Evolutionary conservation across 2,113 vertebrate species (phyloP).

Genomic region (Numida meleagris): DNA sequence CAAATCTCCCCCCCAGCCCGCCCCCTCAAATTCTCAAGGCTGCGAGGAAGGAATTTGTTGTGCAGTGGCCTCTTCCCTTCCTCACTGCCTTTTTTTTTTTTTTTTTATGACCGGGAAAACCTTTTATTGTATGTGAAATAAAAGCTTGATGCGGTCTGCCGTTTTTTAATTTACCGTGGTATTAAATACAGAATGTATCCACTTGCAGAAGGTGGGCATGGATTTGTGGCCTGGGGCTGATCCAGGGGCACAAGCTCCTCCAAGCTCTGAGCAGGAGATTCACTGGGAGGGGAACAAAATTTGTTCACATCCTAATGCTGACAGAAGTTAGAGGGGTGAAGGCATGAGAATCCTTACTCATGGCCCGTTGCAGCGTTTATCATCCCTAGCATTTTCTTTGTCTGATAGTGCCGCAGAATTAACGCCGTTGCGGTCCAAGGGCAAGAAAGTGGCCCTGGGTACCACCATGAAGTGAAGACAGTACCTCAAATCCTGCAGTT

Average conservation of each 20-base stretch:
- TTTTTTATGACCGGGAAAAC: slow-evolving; percentile 64
- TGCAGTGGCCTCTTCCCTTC: slow-evolving; percentile 54
- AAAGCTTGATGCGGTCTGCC: slow-evolving; percentile 65
- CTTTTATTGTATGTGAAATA: slow-evolving; percentile 60
- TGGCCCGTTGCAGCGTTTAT: background rate
- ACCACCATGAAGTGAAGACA: background rate
- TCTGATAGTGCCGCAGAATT: background rate
- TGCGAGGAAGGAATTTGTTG: slow-evolving; percentile 64
- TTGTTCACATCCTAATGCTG: background rate
- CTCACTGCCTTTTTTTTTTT: slow-evolving; percentile 53
- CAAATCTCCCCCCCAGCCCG: slow-evolving; percentile 39
- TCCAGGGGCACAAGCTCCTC: background rate
- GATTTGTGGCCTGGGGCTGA: slow-evolving; percentile 45
- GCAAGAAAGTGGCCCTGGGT: background rate
- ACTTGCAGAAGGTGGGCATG: slow-evolving; percentile 38
- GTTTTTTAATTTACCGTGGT: slow-evolving; percentile 61
- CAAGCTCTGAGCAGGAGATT: background rate
- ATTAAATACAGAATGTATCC: slow-evolving; percentile 57
- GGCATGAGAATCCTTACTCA: background rate
- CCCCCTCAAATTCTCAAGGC: slow-evolving; percentile 44
- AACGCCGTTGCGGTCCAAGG: background rate
- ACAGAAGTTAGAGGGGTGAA: background rate
- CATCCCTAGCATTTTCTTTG: background rate
- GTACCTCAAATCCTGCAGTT: background rate
- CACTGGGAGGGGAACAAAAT: no score